Base-by-base conservation (phyloP, 2,888 invertebrate genomes). In the Oxyscelio sp. region DNA sequence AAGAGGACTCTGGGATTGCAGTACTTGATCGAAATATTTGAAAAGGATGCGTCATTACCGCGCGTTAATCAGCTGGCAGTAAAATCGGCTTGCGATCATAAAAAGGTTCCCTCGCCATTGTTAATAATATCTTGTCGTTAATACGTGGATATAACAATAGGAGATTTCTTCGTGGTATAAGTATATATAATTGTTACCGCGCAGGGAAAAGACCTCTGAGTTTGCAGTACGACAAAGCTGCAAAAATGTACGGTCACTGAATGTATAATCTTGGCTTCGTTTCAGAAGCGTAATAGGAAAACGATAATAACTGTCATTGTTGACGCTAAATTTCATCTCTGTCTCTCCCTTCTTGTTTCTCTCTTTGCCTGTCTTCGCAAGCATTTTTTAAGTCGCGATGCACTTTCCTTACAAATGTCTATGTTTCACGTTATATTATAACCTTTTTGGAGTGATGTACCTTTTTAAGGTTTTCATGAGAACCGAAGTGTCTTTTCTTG, bases 251-350 rank as follows among this genome's bases (percentile, higher is more conserved):
- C 58, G 70, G 58, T 58, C 58, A 48, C 70, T 58, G 70, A 70
- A 70, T 70, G 24, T 48, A 70, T 70, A 70, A 58, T 70, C 70
- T 48, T 22, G 15, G 22, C 45, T 52, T 1, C 58, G 15, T 48
- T 70, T 70, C 45, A 58, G 58, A 38, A 71, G 59, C 50, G 71
- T 59, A 71, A 71, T 58, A 71, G 58, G 45, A 58, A 70, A 70
- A 70, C 45, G 31, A 58, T 70, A 70, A 70, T 70, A 70, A 70
- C 70, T 56, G 70, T 58, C 70, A 70, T 70, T 48, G 70, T 58
- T 21, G 45, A 24, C 43, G 70, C 58, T 48, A 56, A 58, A 45
- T 56, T 43, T 68, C 17, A n/a, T n/a, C n/a, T 43, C 24, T 19
- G 17, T 52, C 21, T 31, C 27, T 15, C 11, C n/a, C 24, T 22